Evolutionary conservation across 2,113 vertebrate genomes (phyloP), one percentile per base, ranked within the genome.

Genomic region (Corydoras sp.): DNA sequence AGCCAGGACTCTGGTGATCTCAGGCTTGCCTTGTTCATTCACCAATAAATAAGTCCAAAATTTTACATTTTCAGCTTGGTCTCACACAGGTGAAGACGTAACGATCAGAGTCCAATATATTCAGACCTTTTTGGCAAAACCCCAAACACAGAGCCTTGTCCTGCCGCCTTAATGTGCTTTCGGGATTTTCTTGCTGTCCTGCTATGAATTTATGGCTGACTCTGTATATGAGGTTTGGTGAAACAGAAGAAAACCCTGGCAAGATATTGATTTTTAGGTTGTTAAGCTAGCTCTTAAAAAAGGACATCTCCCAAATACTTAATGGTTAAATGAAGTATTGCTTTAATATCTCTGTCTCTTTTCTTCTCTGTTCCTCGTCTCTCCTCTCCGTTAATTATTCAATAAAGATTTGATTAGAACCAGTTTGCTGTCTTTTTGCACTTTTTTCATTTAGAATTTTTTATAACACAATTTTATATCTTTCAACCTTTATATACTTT

Each of bases 61-160:
- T 69, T 75, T 32, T 65, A n/a, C 54, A 81, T 81, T 75, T 80
- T 74, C 69, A 70, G 80, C 73, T 73, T 69, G 66, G 64, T 62
- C 62, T 66, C 54, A 54, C 51, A 32, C 69, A 62, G 43, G 73
- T 66, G 65, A 15, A 1, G 30, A 8, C 9, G 10, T 53, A 10
- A 12, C 51, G 3, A 53, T 53, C 51, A 31, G 58, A 30, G 49
- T 60, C 65, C 62, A 64, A 51, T 12, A 73, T 63, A 43, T 43
- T 43, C 35, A n/a, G 51, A 53, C 51, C 51, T 14, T 53, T 10
- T 12, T 10, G 13, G 51, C 51, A 14, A 53, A 10, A 53, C 3
- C 10, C 10, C 10, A 14, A 53, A 14, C 51, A 53, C 10, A 53
- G 10, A 53, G 51, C 10, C 10, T 10, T 14, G 51, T 53, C 51